Evolutionary conservation across 2,888 invertebrate species (phyloP).

Genomic region (Bugulina stolonifera): DNA sequence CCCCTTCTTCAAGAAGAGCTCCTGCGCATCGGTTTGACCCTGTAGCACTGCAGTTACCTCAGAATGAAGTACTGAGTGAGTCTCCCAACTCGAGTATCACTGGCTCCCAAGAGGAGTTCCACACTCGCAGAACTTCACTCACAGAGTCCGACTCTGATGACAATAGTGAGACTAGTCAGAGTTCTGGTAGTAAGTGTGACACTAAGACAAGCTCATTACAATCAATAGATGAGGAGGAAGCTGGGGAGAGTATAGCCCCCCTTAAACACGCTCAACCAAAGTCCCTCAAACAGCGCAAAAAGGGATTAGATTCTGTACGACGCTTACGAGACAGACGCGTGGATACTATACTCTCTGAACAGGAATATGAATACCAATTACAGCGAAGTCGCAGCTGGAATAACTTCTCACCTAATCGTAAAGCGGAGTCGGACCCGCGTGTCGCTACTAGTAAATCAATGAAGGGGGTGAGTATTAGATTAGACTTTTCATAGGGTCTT

Average conservation of each 20-base stretch:
- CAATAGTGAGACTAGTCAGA: not conserved
- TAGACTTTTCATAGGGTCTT: too few relatives aligned
- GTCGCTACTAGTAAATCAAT: not conserved
- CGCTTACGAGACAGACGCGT: constrained; percentile 1
- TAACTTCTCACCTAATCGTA: not conserved
- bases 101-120: not conserved
- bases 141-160: not conserved
- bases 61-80: constrained; percentile 1
- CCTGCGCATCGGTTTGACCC: not conserved
- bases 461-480: constrained; percentile 12
- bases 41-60: not conserved
- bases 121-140: not conserved
- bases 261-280: not conserved
- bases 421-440: not conserved
- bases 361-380: not conserved
- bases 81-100: not conserved
- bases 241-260: not conserved
- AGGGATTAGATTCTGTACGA: constrained; percentile 13
- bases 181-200: not conserved
- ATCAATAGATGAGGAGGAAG: not conserved
- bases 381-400: constrained; percentile 17
- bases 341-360: not conserved
- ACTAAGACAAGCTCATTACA: not conserved
- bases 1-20: not conserved
- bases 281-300: constrained; percentile 6